Base-by-base conservation (phyloP, 2,113 vertebrate species). In the Xiphophorus hellerii region DNA sequence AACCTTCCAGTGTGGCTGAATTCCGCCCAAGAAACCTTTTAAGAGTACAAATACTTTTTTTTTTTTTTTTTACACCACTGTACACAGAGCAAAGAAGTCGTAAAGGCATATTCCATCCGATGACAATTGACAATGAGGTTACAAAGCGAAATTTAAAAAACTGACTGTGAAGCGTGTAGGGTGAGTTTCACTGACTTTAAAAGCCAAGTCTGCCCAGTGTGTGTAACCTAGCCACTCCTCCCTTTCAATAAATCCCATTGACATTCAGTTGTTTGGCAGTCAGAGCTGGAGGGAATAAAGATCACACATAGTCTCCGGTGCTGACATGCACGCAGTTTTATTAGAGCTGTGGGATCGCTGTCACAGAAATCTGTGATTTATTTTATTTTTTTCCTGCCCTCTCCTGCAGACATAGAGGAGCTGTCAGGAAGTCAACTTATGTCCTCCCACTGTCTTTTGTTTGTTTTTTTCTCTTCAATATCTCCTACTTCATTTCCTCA, bases 321-420 rank as follows among this genome's bases (percentile, higher is more conserved):
- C 81, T 74, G 77, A 77, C 73, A 76, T 64, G 44, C 74, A 78
- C 75, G 74, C 63, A 65, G 69, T 83, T 89, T 90, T 79, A 86
- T 81, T 78, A 62, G 67, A 85, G 82, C 72, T 2, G 72, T 66
- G 85, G 80, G 76, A 80, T 44, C 63, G 30, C 84, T 84, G 84
- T 86, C 80, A 81, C 60, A 0, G 65, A 78, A 76, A 83, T 81
- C 66, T 84, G 68, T 83, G 73, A 79, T 71, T 66, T 70, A 68
- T 63, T 65, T 3, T 13, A 69, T 30, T 20, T 11, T 37, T 11
- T 37, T 2, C 35, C 35, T 37, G 13, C n/a, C 61, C 42, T 20
- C 7, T 71, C 73, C 62, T 76, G 42, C 80, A 83, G 58, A 39
- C 31, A n/a, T 22, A 54, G 65, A 74, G 20, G 44, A 37, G 39